Base-by-base conservation (phyloP, 64 coral and sea anemone genomes). In the Porites lutea region DNA sequence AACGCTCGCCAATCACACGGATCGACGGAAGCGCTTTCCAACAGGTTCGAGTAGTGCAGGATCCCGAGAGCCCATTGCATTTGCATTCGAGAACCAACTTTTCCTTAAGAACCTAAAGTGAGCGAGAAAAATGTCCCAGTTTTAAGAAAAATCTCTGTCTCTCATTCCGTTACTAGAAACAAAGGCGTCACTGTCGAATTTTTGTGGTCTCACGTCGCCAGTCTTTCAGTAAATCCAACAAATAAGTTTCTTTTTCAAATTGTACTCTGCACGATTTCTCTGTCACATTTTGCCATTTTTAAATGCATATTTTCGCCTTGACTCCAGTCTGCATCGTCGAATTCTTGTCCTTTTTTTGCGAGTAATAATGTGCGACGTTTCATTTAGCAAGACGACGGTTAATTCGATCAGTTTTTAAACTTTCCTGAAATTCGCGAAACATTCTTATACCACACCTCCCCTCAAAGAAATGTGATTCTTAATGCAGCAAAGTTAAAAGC, bases 51-150 rank as follows among this genome's bases (percentile, higher is more conserved):
- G 79, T 53, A 1, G 58, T 57, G 59, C 97, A 99, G 15, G 88
- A 77, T 8, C 21, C 72, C 8, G 91, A 96, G 18, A 89, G 21
- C n/a, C 97, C 97, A 72, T 96, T 91, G 10, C 97, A 99, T 90
- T 93, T 96, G 74, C 97, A 99, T 85, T 82, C 59, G 13, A 49
- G 61, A 50, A 83, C 80, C 92, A 96, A 69, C 50, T 87, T 90
- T 18, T 94, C 70, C 58, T 78, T 82, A 9, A 99, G 63, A 72
- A 96, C 94, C 97, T 99, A 94, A 68, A 74, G 61, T 72, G 68
- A 65, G 77, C 74, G 88, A 60, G 59, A 90, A 81, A 77, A 84
- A 69, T 13, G 63, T 65, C 81, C 81, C 46, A 68, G 63, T 66
- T 84, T 84, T 51, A 84, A 14, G 81, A 47, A 45, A 43, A 48